These are phyloP conservation scores for Bellardia bayeri DNA, from an alignment of 2,888 invertebrate genomes.

Conservation along the genomic window DNA sequence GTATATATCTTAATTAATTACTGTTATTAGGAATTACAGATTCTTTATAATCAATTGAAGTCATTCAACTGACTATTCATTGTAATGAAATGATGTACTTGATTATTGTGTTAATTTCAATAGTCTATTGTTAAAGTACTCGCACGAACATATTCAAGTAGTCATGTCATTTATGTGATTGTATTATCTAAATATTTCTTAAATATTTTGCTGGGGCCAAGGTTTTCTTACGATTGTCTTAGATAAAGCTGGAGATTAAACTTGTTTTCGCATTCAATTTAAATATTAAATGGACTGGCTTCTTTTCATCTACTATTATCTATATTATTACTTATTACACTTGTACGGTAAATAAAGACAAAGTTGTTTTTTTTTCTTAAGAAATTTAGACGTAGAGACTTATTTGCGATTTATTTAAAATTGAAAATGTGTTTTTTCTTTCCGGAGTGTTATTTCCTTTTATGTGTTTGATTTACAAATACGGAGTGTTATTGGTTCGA, in stretches of 20 bases:
- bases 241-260: not conserved
- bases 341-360: not conserved
- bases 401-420: not conserved
- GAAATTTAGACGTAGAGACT: not conserved
- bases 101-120: not conserved
- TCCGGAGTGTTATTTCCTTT: not conserved
- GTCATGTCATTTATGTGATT: not conserved
- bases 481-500: too few species aligned
- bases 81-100: not conserved
- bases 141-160: not conserved
- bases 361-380: not conserved
- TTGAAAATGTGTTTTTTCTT: not conserved
- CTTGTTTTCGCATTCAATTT: not conserved
- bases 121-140: not conserved
- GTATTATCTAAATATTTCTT: not conserved
- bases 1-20: too few species aligned
- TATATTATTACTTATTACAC: not conserved
- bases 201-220: not conserved
- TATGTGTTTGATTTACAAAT: not conserved
- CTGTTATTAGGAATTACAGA: too few species aligned
- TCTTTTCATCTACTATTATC: not conserved
- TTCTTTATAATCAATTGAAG: not conserved
- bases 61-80: not conserved
- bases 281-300: not conserved
- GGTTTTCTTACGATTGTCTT: not conserved